Evolutionary conservation across 2,888 invertebrate genomes (phyloP).

Genomic region (Acleris emargana): DNA sequence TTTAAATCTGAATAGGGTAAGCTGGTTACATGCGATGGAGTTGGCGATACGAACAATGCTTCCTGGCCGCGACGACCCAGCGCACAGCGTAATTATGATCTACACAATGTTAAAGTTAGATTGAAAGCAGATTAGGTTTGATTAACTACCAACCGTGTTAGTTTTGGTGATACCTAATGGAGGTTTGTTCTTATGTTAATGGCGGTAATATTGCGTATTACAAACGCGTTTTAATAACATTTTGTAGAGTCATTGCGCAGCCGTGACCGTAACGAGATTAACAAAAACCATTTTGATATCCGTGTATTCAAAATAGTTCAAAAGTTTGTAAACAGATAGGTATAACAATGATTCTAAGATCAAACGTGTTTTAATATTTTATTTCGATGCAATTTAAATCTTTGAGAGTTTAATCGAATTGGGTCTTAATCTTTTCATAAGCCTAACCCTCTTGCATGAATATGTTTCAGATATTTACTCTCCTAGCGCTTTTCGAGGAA

Average conservation of each 20-base stretch:
- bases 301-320: not conserved
- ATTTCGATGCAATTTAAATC: too few relatives aligned
- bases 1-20: conserved; percentile 46
- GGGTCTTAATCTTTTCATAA: too few relatives aligned
- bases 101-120: conserved; percentile 65
- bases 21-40: conserved; percentile 58
- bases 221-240: conserved; percentile 23
- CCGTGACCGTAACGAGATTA: conserved; percentile 22
- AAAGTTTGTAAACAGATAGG: not conserved
- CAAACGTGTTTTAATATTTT: too few relatives aligned
- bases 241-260: conserved; percentile 22
- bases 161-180: conserved; percentile 48
- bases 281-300: conserved; percentile 4
- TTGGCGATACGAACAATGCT: conserved; percentile 72
- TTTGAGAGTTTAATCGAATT: too few relatives aligned
- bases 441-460: too few relatives aligned
- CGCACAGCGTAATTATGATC: conserved; percentile 76
- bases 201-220: conserved; percentile 25
- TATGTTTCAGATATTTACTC: too few relatives aligned
- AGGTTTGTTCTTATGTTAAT: conserved; percentile 31
- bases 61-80: conserved; percentile 65
- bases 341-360: too few relatives aligned
- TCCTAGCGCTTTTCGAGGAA: too few relatives aligned
- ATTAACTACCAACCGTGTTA: conserved; percentile 62
- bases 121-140: conserved; percentile 69